A percentile compares a stretch with the other conserved stretches of the same genome.
These are phyloP conservation scores for Zygogramma bicolorata DNA, from an alignment of 2,888 invertebrate species.

Conservation along the genomic window DNA sequence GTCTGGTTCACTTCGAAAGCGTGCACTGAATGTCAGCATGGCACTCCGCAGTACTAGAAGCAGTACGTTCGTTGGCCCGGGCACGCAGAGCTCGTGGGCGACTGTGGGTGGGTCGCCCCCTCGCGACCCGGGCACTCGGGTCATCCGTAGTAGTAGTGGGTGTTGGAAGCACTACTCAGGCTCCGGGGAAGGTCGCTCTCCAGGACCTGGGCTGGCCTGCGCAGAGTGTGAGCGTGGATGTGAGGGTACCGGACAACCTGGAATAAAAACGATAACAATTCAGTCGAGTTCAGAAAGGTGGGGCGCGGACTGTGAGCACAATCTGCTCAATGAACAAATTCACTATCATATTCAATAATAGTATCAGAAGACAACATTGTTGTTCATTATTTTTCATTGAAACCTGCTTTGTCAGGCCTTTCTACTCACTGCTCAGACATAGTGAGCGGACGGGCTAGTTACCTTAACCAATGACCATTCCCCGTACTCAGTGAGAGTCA, in stretches of 20 bases:
- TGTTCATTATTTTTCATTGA: too few species aligned
- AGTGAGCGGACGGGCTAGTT: too few species aligned
- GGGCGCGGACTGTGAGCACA: too few species aligned
- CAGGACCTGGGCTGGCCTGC: constrained; percentile 65
- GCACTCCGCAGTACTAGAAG: constrained; percentile 56
- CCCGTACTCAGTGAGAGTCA: too few species aligned
- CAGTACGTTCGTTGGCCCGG: constrained; percentile 66
- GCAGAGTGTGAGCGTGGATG: constrained; percentile 61
- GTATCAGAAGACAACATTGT: too few species aligned
- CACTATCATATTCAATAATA: too few species aligned
- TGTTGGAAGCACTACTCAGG: constrained; percentile 75
- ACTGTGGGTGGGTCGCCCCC: constrained; percentile 50
- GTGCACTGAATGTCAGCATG: constrained; percentile 30
- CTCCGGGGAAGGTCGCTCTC: constrained; percentile 72
- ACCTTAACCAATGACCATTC: too few species aligned
- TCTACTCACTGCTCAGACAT: too few species aligned
- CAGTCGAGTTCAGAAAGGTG: too few species aligned
- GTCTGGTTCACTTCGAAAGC: constrained; percentile 54
- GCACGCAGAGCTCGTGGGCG: constrained; percentile 60
- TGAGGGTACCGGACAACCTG: constrained; percentile 57
- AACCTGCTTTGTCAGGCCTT: too few species aligned
- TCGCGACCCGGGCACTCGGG: constrained; percentile 65
- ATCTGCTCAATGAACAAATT: too few species aligned
- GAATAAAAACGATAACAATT: background rate
- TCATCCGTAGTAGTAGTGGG: constrained; percentile 84